Conservation (phyloP, 2,113 vertebrate species). For the Chlamydotis undulata region DNA sequence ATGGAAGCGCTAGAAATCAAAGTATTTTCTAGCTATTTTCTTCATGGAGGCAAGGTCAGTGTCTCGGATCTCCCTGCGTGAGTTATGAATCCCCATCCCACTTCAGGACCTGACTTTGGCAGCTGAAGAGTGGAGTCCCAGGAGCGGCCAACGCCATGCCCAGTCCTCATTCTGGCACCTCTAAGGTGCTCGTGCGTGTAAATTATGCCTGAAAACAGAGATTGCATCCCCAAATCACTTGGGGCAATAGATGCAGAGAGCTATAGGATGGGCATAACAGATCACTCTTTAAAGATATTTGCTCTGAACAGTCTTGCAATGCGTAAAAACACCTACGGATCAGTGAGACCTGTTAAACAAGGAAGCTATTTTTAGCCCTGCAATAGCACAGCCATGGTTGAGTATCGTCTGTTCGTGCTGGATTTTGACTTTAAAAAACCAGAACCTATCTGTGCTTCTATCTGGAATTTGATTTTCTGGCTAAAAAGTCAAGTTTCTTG, state of each 20-base stretch:
- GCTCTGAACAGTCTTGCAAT: neutral
- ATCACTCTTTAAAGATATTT: neutral
- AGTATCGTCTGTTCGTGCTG: neutral
- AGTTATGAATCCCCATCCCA: neutral
- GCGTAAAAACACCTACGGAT: neutral
- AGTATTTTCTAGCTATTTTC: neutral
- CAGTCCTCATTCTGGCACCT: rapidly evolving
- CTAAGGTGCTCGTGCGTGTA: neutral
- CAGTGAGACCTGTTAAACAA: neutral
- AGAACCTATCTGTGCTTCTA: neutral
- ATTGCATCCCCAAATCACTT: neutral
- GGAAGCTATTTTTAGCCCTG: neutral
- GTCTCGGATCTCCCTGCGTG: neutral
- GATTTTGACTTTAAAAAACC: neutral
- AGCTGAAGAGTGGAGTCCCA: neutral
- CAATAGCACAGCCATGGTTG: neutral
- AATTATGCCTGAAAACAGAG: neutral
- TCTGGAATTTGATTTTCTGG: neutral
- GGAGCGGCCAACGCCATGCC: rapidly evolving
- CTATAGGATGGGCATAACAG: too few species aligned
- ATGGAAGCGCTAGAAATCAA: neutral
- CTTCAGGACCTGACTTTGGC: too few species aligned
- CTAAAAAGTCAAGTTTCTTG: neutral
- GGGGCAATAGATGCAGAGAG: neutral
- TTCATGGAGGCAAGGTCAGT: neutral